Conservation (phyloP, 2,113 vertebrate species). For the Cygnus atratus region DNA sequence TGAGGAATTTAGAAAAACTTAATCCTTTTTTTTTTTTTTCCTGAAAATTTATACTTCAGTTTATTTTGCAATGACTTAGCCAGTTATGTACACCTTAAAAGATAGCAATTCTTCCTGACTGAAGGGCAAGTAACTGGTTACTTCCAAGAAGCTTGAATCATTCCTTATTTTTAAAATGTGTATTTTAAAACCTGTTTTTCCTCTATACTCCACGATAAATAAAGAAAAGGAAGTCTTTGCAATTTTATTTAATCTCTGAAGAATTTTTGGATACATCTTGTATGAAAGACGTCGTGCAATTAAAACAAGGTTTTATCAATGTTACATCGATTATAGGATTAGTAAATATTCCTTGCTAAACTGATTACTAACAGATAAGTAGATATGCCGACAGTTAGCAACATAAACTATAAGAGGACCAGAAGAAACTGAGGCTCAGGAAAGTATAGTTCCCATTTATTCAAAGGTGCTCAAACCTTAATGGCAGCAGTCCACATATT, state of each 20-base stretch:
- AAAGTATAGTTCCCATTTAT: background rate
- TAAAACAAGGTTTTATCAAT: background rate
- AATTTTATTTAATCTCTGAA: background rate
- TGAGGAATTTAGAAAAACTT: background rate
- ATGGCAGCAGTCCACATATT: background rate
- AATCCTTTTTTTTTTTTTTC: background rate
- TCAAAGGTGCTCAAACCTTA: background rate
- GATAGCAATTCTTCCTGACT: background rate
- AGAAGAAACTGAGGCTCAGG: background rate
- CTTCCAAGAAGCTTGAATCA: background rate
- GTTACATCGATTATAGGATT: background rate
- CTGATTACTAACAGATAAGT: background rate
- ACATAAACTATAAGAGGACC: background rate
- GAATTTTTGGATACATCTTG: background rate
- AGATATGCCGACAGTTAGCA: background rate
- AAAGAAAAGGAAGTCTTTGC: background rate
- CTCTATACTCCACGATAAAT: background rate
- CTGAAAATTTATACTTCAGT: background rate
- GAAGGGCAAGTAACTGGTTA: background rate
- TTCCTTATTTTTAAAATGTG: background rate
- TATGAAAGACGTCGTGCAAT: background rate
- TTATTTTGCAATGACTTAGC: background rate
- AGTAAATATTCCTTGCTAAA: conserved; percentile 3
- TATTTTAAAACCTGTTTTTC: background rate
- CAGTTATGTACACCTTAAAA: background rate